phyloP scores from a whole-genome alignment of 2,113 vertebrate species.

The Morone saxatilis region DNA sequence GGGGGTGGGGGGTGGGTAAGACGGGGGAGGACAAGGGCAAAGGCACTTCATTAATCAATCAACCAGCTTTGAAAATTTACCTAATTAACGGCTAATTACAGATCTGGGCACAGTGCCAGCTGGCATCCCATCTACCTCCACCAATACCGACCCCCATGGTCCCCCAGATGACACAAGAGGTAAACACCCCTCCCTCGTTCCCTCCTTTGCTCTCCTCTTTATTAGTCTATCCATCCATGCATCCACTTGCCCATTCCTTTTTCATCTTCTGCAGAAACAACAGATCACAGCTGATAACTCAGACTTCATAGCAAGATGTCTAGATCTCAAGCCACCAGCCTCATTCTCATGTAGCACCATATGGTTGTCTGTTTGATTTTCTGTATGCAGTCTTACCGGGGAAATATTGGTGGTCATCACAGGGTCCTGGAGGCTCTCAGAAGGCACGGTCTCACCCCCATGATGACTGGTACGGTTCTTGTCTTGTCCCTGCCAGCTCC shows the following conservation, averaged over 20 bases:
- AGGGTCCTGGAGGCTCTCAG: slow-evolving; percentile 54
- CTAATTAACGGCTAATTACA: slow-evolving; percentile 83
- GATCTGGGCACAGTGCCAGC: slow-evolving; percentile 76
- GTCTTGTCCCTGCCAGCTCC: slow-evolving; percentile 47
- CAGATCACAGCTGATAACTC: slow-evolving; percentile 39
- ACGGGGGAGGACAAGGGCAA: slow-evolving; percentile 70
- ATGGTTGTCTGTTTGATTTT: slow-evolving; percentile 7
- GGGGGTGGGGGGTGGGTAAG: neutral
- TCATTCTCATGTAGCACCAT: slow-evolving; percentile 18
- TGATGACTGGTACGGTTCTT: slow-evolving; percentile 15
- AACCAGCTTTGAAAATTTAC: slow-evolving; percentile 81
- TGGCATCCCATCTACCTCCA: slow-evolving; percentile 63
- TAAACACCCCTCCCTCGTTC: slow-evolving; percentile 70
- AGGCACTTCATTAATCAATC: slow-evolving; percentile 85
- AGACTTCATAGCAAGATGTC: neutral
- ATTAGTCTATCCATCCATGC: slow-evolving; percentile 52
- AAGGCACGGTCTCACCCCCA: slow-evolving; percentile 31
- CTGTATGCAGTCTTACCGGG: slow-evolving; percentile 63
- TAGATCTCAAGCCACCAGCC: slow-evolving; percentile 15
- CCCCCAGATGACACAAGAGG: slow-evolving; percentile 72
- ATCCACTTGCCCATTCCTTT: slow-evolving; percentile 24
- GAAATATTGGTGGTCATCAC: slow-evolving; percentile 57
- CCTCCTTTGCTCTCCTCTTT: slow-evolving; percentile 45
- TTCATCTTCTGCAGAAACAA: slow-evolving; percentile 18
- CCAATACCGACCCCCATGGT: slow-evolving; percentile 67